Evolutionary conservation across 2,113 vertebrate genomes (phyloP).

Genomic region (Acanthochromis polyacanthus): DNA sequence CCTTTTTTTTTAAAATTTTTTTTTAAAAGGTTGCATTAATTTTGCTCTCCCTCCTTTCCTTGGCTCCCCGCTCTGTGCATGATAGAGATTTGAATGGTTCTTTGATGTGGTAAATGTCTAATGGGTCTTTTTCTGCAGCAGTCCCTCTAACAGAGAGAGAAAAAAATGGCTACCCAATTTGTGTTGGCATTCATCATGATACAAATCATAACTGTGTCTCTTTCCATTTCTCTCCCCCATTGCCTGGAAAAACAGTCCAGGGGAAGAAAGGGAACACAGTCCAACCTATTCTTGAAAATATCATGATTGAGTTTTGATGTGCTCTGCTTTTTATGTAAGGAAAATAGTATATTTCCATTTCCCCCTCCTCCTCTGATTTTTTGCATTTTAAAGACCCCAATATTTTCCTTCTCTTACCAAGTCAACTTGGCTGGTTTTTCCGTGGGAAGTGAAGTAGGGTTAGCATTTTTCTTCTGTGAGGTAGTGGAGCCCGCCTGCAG

Average conservation of each 20-base stretch:
- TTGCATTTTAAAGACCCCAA: slow-evolving; percentile 76
- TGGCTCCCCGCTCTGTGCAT: slow-evolving; percentile 13
- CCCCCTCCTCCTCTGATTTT: slow-evolving; percentile 9
- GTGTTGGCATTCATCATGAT: slow-evolving; percentile 68
- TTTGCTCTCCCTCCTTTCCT: slow-evolving; percentile 29
- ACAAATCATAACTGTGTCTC: slow-evolving; percentile 61
- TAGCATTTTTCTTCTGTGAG: slow-evolving; percentile 83
- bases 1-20: slow-evolving; percentile 49
- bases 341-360: slow-evolving; percentile 70
- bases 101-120: slow-evolving; percentile 78
- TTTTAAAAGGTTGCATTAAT: slow-evolving; percentile 60
- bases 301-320: slow-evolving; percentile 60
- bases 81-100: slow-evolving; percentile 58
- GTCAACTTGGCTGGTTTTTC: slow-evolving; percentile 67
- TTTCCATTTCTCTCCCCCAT: slow-evolving; percentile 65
- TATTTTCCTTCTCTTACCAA: slow-evolving; percentile 66
- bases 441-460: slow-evolving; percentile 68
- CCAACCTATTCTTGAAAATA: slow-evolving; percentile 56
- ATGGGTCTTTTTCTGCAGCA: slow-evolving; percentile 51
- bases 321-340: slow-evolving; percentile 64
- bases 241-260: slow-evolving; percentile 57
- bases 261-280: slow-evolving; percentile 25
- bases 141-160: slow-evolving; percentile 52
- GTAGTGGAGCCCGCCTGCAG: slow-evolving; percentile 78
- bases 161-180: slow-evolving; percentile 64